Percentiles rank a stretch among this genome's conserved stretches.
phyloP scores from a whole-genome alignment of 2,113 vertebrate species.

The Hypocryptadius cinnamomeus region DNA sequence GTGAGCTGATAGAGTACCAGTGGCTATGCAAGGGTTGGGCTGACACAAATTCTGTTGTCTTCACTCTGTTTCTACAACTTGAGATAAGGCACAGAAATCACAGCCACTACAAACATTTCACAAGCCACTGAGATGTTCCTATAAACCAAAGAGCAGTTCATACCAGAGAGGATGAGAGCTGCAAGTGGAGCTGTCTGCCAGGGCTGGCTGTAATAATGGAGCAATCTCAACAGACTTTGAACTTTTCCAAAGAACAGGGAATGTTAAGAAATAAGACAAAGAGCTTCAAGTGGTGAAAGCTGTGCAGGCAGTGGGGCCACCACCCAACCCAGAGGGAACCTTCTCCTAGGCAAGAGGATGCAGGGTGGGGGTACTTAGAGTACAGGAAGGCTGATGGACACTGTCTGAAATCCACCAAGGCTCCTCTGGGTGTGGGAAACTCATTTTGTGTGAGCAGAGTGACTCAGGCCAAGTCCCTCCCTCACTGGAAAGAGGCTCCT shows the following conservation, averaged over 20 bases:
- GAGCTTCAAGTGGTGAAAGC: background rate
- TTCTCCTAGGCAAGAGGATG: background rate
- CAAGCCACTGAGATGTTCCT: background rate
- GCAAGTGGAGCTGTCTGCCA: background rate
- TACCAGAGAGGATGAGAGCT: background rate
- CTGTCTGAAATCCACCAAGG: rapidly evolving
- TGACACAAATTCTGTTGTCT: background rate
- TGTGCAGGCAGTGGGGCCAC: rapidly evolving
- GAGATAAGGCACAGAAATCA: background rate
- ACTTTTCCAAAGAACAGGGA: background rate
- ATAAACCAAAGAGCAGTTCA: background rate
- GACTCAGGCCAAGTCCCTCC: background rate
- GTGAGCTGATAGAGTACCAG: background rate
- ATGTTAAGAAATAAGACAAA: background rate
- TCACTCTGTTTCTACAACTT: background rate
- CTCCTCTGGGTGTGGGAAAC: background rate
- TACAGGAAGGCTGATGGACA: rapidly evolving
- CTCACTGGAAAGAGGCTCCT: background rate
- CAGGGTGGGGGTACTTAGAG: background rate
- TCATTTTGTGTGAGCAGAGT: background rate
- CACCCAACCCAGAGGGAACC: background rate
- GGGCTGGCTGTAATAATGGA: background rate
- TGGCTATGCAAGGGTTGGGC: background rate
- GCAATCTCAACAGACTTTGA: background rate
- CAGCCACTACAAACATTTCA: background rate